A percentile compares a stretch with the other conserved stretches of the same genome.
Conservation (phyloP, 2,797 vertebrate species). For the Carduelis carduelis region DNA sequence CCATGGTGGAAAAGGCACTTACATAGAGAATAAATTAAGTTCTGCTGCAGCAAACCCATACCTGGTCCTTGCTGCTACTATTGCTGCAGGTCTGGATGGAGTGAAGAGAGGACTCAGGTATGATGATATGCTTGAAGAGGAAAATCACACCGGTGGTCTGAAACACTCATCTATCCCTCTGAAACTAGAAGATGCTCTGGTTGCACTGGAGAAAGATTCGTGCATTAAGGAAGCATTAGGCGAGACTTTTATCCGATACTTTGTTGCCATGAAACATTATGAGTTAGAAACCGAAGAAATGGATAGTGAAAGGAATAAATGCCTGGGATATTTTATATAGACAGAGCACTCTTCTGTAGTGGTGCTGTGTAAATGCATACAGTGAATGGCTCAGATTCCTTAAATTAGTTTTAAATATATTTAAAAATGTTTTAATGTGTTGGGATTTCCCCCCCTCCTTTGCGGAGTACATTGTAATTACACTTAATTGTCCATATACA, state of each 20-base stretch:
- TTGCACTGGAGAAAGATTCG: slow-evolving; percentile 80
- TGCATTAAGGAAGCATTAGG: slow-evolving; percentile 84
- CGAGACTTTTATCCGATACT: slow-evolving; percentile 89
- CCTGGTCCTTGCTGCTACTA: slow-evolving; percentile 86
- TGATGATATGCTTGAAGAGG: slow-evolving; percentile 64
- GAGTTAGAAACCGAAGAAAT: slow-evolving; percentile 91
- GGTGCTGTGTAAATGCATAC: background rate
- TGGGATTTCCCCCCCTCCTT: background rate
- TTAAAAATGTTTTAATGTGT: background rate
- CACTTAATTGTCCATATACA: background rate
- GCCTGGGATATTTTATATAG: slow-evolving; percentile 94
- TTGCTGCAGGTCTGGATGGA: slow-evolving; percentile 90
- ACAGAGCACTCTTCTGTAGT: background rate
- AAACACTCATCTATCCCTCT: slow-evolving; percentile 80
- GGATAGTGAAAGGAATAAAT: slow-evolving; percentile 88
- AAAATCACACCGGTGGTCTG: slow-evolving; percentile 50
- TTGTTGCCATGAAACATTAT: slow-evolving; percentile 91
- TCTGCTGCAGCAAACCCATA: slow-evolving; percentile 93
- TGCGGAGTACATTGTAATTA: background rate
- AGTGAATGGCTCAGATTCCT: background rate
- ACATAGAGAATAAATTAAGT: slow-evolving; percentile 89
- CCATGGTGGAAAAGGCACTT: slow-evolving; percentile 82
- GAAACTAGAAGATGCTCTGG: slow-evolving; percentile 88
- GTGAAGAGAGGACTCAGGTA: slow-evolving; percentile 76
- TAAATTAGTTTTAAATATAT: background rate